A percentile compares a stretch with the other conserved stretches of the same genome.
Conservation (phyloP, 2,888 invertebrate genomes). For the Ferrisia virgata region DNA sequence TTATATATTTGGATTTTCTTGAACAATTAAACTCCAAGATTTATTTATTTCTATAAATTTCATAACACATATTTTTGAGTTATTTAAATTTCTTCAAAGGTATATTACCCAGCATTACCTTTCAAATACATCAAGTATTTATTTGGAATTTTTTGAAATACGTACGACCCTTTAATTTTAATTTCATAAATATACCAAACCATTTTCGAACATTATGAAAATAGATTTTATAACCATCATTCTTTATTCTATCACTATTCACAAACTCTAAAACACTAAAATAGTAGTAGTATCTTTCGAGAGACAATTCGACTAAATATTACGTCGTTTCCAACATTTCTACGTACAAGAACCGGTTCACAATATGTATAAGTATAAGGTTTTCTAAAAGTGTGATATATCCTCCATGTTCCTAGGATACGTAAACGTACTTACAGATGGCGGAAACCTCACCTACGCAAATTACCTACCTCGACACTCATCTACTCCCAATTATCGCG, state of each 20-base stretch:
- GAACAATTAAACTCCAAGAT: too few relatives aligned
- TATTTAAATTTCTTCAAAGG: too few relatives aligned
- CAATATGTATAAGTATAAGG: neutral
- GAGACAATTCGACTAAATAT: neutral
- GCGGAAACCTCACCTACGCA: slow-evolving; percentile 15
- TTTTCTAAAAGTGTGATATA: slow-evolving; percentile 19
- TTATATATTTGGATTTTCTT: too few relatives aligned
- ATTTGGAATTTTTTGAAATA: too few relatives aligned
- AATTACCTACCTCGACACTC: neutral
- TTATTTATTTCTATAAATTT: too few relatives aligned
- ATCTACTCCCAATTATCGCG: slow-evolving; percentile 43
- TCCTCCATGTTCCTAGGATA: neutral
- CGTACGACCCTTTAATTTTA: too few relatives aligned
- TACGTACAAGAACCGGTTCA: neutral
- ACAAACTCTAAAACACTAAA: neutral
- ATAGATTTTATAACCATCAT: neutral
- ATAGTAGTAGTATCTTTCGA: neutral
- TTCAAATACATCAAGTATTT: too few relatives aligned
- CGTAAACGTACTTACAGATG: neutral
- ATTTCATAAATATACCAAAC: too few relatives aligned
- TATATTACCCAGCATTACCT: too few relatives aligned
- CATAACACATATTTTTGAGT: too few relatives aligned
- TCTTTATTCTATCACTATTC: neutral
- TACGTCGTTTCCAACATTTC: neutral
- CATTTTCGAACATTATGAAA: too few relatives aligned